Base-by-base conservation (phyloP, 2,113 vertebrate species). In the Mirza zaza region DNA sequence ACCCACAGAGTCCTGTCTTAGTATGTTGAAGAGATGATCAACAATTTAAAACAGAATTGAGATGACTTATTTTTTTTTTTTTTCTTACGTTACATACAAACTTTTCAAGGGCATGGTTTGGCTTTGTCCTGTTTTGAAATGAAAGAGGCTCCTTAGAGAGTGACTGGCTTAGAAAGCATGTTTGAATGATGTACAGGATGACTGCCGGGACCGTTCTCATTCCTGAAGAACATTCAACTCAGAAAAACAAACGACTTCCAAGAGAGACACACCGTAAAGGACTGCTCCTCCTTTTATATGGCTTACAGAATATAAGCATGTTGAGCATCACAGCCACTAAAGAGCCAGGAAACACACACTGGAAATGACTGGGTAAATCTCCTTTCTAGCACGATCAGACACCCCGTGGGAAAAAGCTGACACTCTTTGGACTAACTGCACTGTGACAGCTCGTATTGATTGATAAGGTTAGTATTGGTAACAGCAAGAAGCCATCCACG, bases 1-100 rank as follows among this genome's bases (percentile, higher is more conserved):
- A 29, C 42, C 27, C 52, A 75, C 39, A 77, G 42, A 76, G 36
- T 20, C 36, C 45, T 14, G 73, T 34, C 55, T 87, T 25, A 12
- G 29, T 3, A 14, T 1, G 0, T 52, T 5, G 32, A 80, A 79
- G 73, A 50, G 63, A 21, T 0, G 13, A 27, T 5, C 25, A 59
- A n/a, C 23, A 32, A 68, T 18, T 71, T 81, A 84, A 82, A 59
- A 92, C 6, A 39, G 81, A 93, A 94, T 0, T 34, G 32, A 81
- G 34, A 25, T 32, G 12, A 23, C 76, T 52, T 73, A 23, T 42
- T 34, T 57, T 50, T 67, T 61, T 79, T n/a, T 55, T 32, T 7
- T 34, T 17, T 32, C 32, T 29, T 3, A 10, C 0, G 0, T 48
- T 76, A 84, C 6, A 21, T 20, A 83, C 36, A 92, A 23, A 88